These are phyloP conservation scores for Rhamphomyia laevipes DNA, from an alignment of 2,888 invertebrate species.

Conservation along the genomic window DNA sequence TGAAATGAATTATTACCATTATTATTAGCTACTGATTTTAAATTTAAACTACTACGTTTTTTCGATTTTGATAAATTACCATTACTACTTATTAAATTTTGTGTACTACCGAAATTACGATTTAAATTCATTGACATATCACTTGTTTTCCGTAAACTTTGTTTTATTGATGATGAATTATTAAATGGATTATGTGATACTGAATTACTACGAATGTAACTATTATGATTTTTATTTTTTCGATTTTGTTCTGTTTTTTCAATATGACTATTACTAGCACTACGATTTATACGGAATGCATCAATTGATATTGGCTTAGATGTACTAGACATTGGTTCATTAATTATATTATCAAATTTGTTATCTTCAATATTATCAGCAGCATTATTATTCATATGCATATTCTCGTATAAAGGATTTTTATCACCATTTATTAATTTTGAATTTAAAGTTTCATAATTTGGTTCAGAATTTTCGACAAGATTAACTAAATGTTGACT, in stretches of 20 bases:
- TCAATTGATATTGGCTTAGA: conserved; percentile 14
- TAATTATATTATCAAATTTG: conserved; percentile 7
- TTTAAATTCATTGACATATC: conserved; percentile 28
- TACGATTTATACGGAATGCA: conserved; percentile 23
- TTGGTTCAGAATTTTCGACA: conserved; percentile 26
- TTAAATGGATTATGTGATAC: conserved; percentile 27
- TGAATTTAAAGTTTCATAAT: conserved; percentile 35
- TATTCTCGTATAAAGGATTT: conserved; percentile 21
- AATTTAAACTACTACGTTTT: conserved; percentile 35
- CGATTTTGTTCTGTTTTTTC: conserved; percentile 18
- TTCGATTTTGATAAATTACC: conserved; percentile 33
- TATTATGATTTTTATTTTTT: conserved; percentile 17
- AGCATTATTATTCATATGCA: conserved; percentile 15
- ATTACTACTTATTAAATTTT: conserved; percentile 33
- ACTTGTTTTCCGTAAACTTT: conserved; percentile 24
- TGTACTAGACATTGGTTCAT: conserved; percentile 13
- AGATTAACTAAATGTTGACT: conserved; percentile 31
- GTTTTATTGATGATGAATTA: conserved; percentile 18
- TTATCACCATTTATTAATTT: conserved; percentile 20
- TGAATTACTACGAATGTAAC: conserved; percentile 31
- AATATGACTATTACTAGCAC: conserved; percentile 25
- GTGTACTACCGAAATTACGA: conserved; percentile 36
- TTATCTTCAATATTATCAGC: neutral
- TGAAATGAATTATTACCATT: neutral
- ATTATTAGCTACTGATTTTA: conserved; percentile 20